Evolutionary conservation across 2,888 invertebrate genomes (phyloP).

Genomic region (Leptothorax acervorum): DNA sequence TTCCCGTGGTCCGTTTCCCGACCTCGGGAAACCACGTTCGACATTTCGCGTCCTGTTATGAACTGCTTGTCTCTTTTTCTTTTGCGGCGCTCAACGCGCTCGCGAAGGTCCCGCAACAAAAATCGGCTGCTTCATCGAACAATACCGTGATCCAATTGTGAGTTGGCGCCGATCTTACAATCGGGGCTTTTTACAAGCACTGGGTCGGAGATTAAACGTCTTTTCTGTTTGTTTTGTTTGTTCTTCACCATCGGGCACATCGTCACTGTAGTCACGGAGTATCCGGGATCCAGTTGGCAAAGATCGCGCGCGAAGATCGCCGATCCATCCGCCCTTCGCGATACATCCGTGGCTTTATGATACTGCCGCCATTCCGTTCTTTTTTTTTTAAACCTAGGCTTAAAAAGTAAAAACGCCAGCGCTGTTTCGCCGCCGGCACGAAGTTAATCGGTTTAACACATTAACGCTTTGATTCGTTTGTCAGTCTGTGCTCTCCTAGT

Average conservation of each 20-base stretch:
- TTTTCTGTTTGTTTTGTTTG: conserved; percentile 20
- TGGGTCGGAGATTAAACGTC: conserved; percentile 48
- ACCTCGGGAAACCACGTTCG: conserved; percentile 7
- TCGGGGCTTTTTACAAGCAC: conserved; percentile 15
- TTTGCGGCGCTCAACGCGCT: background rate
- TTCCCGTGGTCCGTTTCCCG: background rate
- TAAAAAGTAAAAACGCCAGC: conserved; percentile 74
- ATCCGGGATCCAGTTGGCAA: conserved; percentile 34
- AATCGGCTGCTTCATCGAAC: conserved; percentile 38
- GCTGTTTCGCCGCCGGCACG: conserved; percentile 65
- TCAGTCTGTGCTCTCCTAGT: conserved; percentile 85
- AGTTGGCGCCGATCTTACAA: conserved; percentile 8
- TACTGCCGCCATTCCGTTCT: conserved; percentile 66
- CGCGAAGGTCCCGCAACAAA: conserved; percentile 6
- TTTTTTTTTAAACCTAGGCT: conserved; percentile 68
- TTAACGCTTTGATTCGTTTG: conserved; percentile 83
- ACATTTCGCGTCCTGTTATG: conserved; percentile 8
- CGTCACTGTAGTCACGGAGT: conserved; percentile 40
- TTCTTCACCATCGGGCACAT: conserved; percentile 52
- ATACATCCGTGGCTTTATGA: conserved; percentile 42
- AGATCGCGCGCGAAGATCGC: conserved; percentile 7
- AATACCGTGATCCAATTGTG: conserved; percentile 24
- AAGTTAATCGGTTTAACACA: conserved; percentile 76
- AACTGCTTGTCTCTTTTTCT: conserved; percentile 7
- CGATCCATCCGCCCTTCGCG: conserved; percentile 24